These are phyloP conservation scores for Danionella dracula DNA, from an alignment of 2,797 vertebrate genomes.

Conservation along the genomic window DNA sequence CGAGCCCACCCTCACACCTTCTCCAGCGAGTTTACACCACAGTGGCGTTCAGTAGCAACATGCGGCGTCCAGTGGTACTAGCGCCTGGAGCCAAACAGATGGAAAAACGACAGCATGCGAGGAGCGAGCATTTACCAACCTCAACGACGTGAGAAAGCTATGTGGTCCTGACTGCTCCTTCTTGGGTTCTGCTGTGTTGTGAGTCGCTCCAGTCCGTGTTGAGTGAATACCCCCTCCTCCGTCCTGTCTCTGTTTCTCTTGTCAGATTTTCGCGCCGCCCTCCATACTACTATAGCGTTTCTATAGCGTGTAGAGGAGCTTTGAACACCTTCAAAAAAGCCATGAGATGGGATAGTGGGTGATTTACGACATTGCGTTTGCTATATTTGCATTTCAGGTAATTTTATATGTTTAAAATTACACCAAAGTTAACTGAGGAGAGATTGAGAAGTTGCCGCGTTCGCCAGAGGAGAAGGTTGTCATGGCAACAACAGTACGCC, in stretches of 20 bases:
- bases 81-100: not conserved
- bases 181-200: conserved; percentile 39
- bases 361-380: not conserved
- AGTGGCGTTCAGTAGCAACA: conserved; percentile 26
- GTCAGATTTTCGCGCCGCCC: not conserved
- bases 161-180: conserved; percentile 34
- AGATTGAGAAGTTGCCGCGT: not conserved
- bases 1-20: conserved; percentile 11
- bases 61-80: not conserved
- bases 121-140: conserved; percentile 47
- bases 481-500: conserved; percentile 8
- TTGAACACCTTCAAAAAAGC: not conserved
- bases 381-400: not conserved
- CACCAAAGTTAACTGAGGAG: no score
- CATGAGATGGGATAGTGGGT: no score
- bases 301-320: no score
- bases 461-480: not conserved
- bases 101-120: no score
- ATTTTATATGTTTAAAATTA: not conserved
- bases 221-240: not conserved
- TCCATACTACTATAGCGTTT: not conserved
- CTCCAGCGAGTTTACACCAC: conserved; percentile 28
- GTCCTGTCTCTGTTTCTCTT: conserved; percentile 16
- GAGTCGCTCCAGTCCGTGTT: conserved; percentile 27
- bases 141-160: conserved; percentile 32